Base-by-base conservation (phyloP, 2,888 invertebrate species). In the Eilema sororculum region DNA sequence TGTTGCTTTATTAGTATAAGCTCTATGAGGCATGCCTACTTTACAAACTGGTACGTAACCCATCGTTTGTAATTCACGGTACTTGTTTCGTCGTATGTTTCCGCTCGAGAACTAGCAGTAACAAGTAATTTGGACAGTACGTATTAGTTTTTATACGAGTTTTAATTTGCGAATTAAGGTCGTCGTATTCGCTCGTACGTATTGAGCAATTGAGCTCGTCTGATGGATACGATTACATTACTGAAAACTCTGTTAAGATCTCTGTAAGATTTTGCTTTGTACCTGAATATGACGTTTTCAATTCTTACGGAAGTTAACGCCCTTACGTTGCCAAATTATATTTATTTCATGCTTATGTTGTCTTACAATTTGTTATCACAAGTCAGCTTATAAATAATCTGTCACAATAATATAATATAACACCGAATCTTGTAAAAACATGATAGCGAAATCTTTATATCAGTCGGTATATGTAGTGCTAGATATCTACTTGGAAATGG, bases 81-180 rank as follows among this genome's bases (percentile, higher is more conserved):
- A 71, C 62, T 73, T 72, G 67, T 67, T 71, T 65, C 71, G 63
- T 60, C 37, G 71, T 74, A 68, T 62, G 59, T 78, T 79, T 81
- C 74, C 80, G 75, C 69, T 71, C 70, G 69, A 73, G 72, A 75
- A 71, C 63, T 73, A 69, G 68, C 66, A 67, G 58, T 33, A 22
- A 65, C 56, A 28, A 67, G 72, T 74, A 74, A 73, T 78, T 76
- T 75, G 69, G 61, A 60, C 65, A 73, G 65, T 75, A n/a, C n/a
- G n/a, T n/a, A 75, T 77, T 78, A 62, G 73, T 79, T 82, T 80
- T 78, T 78, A 75, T 78, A 74, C 67, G 77, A 72, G 76, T 79
- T 80, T 83, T 24, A 81, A 82, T 83, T 83, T 81, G 79, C 68
- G 73, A 82, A 86, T 86, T 86, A 84, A 86, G 86, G 84, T 76